Evolutionary conservation across 2,888 invertebrate genomes (phyloP).

Genomic region (Drosophila testacea): DNA sequence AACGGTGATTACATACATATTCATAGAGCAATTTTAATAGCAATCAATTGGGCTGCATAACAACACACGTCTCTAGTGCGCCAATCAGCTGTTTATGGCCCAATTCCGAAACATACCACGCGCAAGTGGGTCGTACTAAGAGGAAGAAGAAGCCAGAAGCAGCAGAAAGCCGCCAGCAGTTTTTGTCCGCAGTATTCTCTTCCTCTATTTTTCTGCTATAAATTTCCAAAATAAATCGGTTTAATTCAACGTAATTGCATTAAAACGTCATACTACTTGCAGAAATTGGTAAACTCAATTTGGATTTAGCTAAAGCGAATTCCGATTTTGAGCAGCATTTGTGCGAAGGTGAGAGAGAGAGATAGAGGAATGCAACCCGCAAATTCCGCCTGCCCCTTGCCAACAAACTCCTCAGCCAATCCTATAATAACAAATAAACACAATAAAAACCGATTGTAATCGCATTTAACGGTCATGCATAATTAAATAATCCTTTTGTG

Average conservation of each 20-base stretch:
- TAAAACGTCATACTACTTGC: constrained; percentile 34
- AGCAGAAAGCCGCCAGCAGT: constrained; percentile 58
- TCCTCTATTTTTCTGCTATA: constrained; percentile 19
- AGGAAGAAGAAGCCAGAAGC: constrained; percentile 68
- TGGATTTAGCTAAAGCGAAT: constrained; percentile 78
- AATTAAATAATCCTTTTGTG: constrained; percentile 38
- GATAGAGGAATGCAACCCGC: not conserved
- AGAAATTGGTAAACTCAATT: constrained; percentile 79
- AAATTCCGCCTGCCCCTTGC: not conserved
- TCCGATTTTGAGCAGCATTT: constrained; percentile 82
- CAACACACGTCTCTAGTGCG: constrained; percentile 26
- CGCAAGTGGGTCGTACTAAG: constrained; percentile 56
- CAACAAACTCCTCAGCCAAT: constrained; percentile 1
- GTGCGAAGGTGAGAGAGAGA: constrained; percentile 78
- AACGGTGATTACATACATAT: constrained; percentile 68
- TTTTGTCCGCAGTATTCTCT: constrained; percentile 53
- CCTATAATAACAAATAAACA: constrained; percentile 33
- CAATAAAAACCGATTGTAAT: constrained; percentile 21
- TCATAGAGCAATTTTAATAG: constrained; percentile 22
- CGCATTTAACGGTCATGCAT: constrained; percentile 19
- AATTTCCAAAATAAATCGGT: constrained; percentile 23
- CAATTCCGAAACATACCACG: constrained; percentile 47
- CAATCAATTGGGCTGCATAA: constrained; percentile 38
- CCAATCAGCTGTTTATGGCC: constrained; percentile 56
- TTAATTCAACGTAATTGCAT: constrained; percentile 34